phyloP scores from a whole-genome alignment of 2,888 invertebrate genomes.

The Elgonia sp. region DNA sequence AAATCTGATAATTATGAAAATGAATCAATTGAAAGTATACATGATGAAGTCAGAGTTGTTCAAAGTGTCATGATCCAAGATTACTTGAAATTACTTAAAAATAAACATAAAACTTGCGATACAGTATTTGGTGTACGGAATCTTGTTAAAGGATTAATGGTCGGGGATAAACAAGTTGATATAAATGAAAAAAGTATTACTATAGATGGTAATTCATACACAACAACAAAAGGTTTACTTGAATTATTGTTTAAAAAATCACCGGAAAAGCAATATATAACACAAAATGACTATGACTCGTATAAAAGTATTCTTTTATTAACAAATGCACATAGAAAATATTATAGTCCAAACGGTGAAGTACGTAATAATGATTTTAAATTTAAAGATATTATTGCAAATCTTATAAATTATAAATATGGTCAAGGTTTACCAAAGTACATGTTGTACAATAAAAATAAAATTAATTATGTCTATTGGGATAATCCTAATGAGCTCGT shows the following conservation, averaged over 20 bases:
- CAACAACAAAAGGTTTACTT: conserved; percentile 23
- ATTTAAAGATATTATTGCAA: conserved; percentile 19
- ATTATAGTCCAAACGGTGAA: conserved; percentile 2
- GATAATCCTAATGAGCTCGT: too few species aligned
- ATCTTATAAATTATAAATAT: background rate
- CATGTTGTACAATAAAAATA: background rate
- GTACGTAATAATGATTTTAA: background rate
- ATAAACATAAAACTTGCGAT: conserved; percentile 32
- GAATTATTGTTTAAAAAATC: conserved; percentile 24
- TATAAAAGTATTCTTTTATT: conserved; percentile 32
- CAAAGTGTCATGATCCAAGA: too few species aligned
- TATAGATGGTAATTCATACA: background rate
- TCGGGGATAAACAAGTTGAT: too few species aligned
- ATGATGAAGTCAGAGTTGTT: too few species aligned
- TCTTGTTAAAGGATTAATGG: conserved; percentile 21
- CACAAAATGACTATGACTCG: background rate
- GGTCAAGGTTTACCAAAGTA: background rate
- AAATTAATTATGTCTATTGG: background rate
- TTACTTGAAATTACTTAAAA: background rate
- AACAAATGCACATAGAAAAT: conserved; percentile 41
- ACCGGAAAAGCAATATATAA: background rate
- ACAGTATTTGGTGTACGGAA: conserved; percentile 66
- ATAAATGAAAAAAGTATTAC: too few species aligned
- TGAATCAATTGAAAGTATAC: too few species aligned
- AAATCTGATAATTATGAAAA: too few species aligned